These are phyloP conservation scores for Anseranas semipalmata DNA, from an alignment of 2,113 vertebrate species.

Conservation along the genomic window DNA sequence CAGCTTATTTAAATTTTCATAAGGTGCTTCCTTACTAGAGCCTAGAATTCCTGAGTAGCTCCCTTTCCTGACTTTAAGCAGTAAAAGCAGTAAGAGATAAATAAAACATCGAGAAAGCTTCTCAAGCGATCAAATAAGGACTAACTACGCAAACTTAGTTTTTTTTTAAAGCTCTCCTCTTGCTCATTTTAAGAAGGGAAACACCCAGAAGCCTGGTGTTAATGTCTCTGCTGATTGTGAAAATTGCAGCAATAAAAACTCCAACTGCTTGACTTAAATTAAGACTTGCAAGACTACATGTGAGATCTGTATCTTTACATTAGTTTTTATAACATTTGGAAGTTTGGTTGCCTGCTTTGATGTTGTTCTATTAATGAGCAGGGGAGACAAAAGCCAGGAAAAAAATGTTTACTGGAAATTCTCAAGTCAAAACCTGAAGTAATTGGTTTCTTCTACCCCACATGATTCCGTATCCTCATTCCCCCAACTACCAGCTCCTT, in stretches of 20 bases:
- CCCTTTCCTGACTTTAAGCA: slow-evolving; percentile 58
- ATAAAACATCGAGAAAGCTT: slow-evolving; percentile 81
- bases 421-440: slow-evolving; percentile 81
- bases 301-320: slow-evolving; percentile 78
- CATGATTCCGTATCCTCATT: slow-evolving; percentile 74
- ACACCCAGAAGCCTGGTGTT: slow-evolving; percentile 83
- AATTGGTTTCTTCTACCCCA: slow-evolving; percentile 81
- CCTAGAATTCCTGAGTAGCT: slow-evolving; percentile 2
- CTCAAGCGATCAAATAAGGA: slow-evolving; percentile 78
- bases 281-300: slow-evolving; percentile 72
- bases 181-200: slow-evolving; percentile 78
- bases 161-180: slow-evolving; percentile 77
- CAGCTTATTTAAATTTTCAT: slow-evolving; percentile 28
- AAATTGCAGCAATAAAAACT: slow-evolving; percentile 89
- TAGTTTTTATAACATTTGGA: slow-evolving; percentile 83
- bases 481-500: slow-evolving; percentile 70
- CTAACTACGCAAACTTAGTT: slow-evolving; percentile 76
- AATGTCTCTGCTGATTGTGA: slow-evolving; percentile 88
- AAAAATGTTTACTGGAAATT: slow-evolving; percentile 74
- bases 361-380: slow-evolving; percentile 76
- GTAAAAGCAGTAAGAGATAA: slow-evolving; percentile 79
- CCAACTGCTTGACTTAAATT: slow-evolving; percentile 80
- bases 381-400: slow-evolving; percentile 56
- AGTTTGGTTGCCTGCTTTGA: slow-evolving; percentile 87
- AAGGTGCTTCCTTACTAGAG: slow-evolving; percentile 29